phyloP scores from a whole-genome alignment of 2,888 invertebrate genomes.

The Oscheius sp. region DNA sequence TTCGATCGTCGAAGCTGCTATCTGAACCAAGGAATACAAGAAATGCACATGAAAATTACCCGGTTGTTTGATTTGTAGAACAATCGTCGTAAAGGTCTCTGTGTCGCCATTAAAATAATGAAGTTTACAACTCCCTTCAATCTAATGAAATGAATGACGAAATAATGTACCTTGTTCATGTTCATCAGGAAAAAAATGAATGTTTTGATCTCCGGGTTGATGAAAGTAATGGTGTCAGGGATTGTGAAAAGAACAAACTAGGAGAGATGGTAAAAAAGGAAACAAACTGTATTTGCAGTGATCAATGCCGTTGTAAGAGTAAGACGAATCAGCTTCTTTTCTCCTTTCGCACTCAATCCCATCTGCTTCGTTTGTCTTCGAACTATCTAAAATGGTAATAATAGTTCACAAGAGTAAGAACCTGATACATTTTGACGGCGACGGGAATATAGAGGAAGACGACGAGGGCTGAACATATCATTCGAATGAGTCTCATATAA shows the following conservation, averaged over 20 bases:
- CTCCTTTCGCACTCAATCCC: conserved; percentile 2
- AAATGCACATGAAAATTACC: background rate
- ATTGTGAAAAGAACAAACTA: conserved; percentile 44
- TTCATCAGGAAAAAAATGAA: conserved; percentile 52
- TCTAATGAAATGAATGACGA: background rate
- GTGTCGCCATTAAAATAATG: conserved; percentile 42
- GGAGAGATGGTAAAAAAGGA: too few relatives aligned
- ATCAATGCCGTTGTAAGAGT: conserved; percentile 47
- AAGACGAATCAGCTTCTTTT: conserved; percentile 37
- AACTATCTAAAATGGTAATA: background rate
- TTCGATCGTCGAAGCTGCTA: conserved; percentile 9
- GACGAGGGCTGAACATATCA: conserved; percentile 35
- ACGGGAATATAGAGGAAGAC: conserved; percentile 46
- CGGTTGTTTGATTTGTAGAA: conserved; percentile 29
- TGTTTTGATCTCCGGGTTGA: conserved; percentile 39
- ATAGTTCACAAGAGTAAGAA: background rate
- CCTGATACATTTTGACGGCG: conserved; percentile 42
- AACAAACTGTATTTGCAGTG: conserved; percentile 47
- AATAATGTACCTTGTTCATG: conserved; percentile 54
- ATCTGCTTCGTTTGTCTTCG: background rate
- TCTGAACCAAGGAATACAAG: too few relatives aligned
- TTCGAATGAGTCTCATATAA: conserved; percentile 38
- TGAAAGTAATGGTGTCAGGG: conserved; percentile 41
- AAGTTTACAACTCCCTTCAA: conserved; percentile 49
- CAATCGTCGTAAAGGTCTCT: conserved; percentile 44